phyloP scores from a whole-genome alignment of 2,113 vertebrate genomes.

The Ascaphus truei region DNA sequence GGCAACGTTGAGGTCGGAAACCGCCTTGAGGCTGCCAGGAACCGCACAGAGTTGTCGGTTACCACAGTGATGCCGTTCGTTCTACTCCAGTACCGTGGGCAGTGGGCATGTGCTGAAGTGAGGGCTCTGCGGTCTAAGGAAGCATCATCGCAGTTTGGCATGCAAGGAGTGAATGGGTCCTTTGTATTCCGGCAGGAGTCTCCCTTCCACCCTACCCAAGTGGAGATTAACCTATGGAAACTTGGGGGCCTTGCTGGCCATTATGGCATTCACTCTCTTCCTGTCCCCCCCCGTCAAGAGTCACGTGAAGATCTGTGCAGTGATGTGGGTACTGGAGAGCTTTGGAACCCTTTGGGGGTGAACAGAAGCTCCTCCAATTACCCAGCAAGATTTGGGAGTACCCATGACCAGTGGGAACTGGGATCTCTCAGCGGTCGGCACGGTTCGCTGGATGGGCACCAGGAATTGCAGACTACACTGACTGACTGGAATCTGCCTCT shows the following conservation, averaged over 20 bases:
- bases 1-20: conserved; percentile 54
- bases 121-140: conserved; percentile 49
- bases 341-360: conserved; percentile 69
- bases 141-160: conserved; percentile 56
- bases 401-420: conserved; percentile 63
- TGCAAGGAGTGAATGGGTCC: conserved; percentile 62
- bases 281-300: conserved; percentile 50
- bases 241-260: conserved; percentile 42
- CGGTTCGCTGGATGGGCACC: conserved; percentile 40
- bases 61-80: conserved; percentile 39
- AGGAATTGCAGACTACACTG: conserved; percentile 30
- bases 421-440: conserved; percentile 71
- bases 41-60: conserved; percentile 45
- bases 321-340: conserved; percentile 60
- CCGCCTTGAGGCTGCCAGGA: conserved; percentile 47
- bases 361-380: conserved; percentile 42
- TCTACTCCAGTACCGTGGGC: conserved; percentile 40
- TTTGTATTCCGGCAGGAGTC: conserved; percentile 62
- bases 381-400: conserved; percentile 50
- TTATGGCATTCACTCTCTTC: conserved; percentile 66
- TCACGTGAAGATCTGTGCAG: conserved; percentile 48
- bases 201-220: conserved; percentile 61
- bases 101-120: conserved; percentile 54
- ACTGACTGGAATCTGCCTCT: conserved; percentile 68
- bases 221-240: conserved; percentile 57